Base-by-base conservation (phyloP, 1,140 invertebrate genomes). In the Megalonaias nervosa region DNA sequence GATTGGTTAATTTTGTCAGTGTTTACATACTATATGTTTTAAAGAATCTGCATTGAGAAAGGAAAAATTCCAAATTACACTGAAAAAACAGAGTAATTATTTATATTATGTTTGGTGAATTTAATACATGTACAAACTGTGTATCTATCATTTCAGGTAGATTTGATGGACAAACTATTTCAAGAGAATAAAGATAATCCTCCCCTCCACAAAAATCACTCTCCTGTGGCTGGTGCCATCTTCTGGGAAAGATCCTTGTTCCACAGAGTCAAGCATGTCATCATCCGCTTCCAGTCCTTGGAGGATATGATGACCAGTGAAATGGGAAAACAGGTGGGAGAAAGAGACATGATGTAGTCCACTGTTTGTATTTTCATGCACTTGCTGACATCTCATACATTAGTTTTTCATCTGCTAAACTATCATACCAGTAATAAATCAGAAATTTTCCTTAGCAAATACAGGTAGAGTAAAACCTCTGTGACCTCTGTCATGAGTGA, bases 241-340 rank as follows among this genome's bases (percentile, higher is more conserved):
- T 95, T 93, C 86, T 98, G 96, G 96, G 94, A 94, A 9, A 92
- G 95, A 57, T 92, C 94, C 62, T 89, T 97, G 17, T 96, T 96
- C 81, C 92, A 94, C 79, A 93, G 93, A 73, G 92, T 97, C 21
- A 97, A 96, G 88, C 92, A 92, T 70, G 94, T 95, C 0, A 94
- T 97, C 48, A 90, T 96, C 77, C 93, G 93, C 61, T 97, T 97
- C 84, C 93, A 94, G 86, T 92, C 93, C 74, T 92, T 96, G 3
- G 92, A 94, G 59, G 94, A 97, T 81, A 90, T 97, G 68, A 94
- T 95, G 83, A 91, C 94, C 55, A 95, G 93, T 74, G 93, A 94
- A n/a, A 90, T 95, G 19, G 96, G 94, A 84, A 92, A 92, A 88
- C 84, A 88, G 75, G 92, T 92, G 83, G 85, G 85, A 83, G 5